phyloP scores from a whole-genome alignment of 2,113 vertebrate genomes.

The Pelodiscus sinensis region DNA sequence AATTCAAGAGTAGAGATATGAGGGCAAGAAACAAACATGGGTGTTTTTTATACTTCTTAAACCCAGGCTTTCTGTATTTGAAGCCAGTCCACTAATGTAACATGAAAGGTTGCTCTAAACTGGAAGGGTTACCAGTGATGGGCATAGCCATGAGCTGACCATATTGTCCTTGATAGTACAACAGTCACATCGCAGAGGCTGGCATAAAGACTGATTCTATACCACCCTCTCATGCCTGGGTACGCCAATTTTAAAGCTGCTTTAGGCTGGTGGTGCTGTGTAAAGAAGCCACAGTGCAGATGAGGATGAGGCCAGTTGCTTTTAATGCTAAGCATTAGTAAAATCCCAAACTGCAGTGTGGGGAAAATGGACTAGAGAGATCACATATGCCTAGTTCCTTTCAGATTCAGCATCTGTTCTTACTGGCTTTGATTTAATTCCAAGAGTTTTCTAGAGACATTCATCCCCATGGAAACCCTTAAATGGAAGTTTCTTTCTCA shows the following conservation, averaged over 20 bases:
- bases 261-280: background rate
- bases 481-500: constrained; percentile 59
- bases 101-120: background rate
- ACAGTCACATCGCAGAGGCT: accelerated
- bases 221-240: background rate
- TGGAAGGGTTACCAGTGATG: background rate
- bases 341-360: constrained; percentile 38
- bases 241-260: background rate
- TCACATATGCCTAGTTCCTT: constrained; percentile 35
- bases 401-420: constrained; percentile 58
- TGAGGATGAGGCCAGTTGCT: background rate
- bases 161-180: background rate
- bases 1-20: background rate
- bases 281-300: constrained; percentile 35
- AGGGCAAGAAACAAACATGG: background rate
- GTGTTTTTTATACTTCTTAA: background rate
- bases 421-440: constrained; percentile 58
- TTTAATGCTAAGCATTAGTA: constrained; percentile 1
- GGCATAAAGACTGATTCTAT: background rate
- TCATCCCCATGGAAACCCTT: constrained; percentile 73
- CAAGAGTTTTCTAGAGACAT: constrained; percentile 58
- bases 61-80: background rate
- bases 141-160: accelerated
- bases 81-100: accelerated
- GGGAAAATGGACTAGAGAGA: background rate